A percentile compares a stretch with the other conserved stretches of the same genome.
These are phyloP conservation scores for Falco novaeseelandiae DNA, from an alignment of 2,797 vertebrate species.

Conservation along the genomic window DNA sequence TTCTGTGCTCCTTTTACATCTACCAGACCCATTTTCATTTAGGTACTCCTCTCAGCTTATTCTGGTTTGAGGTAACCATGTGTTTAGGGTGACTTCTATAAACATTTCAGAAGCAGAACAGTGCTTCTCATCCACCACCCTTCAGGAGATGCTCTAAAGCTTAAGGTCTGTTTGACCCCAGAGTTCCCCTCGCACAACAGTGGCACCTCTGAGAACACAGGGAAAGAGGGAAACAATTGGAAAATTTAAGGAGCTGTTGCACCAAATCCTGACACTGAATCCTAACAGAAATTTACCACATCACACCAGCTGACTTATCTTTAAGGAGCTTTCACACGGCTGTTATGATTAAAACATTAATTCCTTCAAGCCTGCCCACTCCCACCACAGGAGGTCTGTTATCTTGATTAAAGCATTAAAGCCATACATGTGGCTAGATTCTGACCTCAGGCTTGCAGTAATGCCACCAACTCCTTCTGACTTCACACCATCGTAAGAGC, in stretches of 20 bases:
- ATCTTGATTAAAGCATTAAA: background rate
- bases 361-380: background rate
- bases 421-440: background rate
- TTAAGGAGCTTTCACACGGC: background rate
- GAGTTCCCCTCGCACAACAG: background rate
- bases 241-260: background rate
- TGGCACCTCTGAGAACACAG: background rate
- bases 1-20: background rate
- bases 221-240: background rate
- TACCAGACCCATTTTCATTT: background rate
- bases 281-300: background rate
- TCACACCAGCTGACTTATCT: background rate
- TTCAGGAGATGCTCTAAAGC: background rate
- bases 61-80: background rate
- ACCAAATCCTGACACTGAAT: background rate
- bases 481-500: background rate
- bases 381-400: background rate
- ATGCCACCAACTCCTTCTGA: background rate
- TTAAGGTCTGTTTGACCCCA: background rate
- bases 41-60: background rate
- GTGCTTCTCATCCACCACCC: fast-evolving
- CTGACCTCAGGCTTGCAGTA: background rate
- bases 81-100: background rate
- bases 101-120: background rate
- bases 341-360: background rate